Percentiles rank a stretch among this genome's conserved stretches.
Conservation (phyloP, 2,797 vertebrate genomes). For the Pipistrellus kuhlii region DNA sequence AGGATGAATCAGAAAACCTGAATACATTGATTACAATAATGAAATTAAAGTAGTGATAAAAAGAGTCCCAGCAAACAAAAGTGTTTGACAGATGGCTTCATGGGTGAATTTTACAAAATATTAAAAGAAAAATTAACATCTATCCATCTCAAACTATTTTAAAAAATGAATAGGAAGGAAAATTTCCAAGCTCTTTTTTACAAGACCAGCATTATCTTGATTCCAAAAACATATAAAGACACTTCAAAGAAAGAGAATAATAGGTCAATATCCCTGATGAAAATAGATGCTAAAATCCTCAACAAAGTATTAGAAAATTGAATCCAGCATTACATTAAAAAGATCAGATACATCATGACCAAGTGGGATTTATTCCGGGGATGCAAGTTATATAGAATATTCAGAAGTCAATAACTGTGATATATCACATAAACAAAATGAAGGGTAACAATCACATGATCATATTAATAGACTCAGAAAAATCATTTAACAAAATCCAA, state of each 20-base stretch:
- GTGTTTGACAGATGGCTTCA: not conserved
- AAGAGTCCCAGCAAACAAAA: not conserved
- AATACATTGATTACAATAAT: not conserved
- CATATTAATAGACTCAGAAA: not conserved
- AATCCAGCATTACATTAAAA: not conserved
- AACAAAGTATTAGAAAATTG: not conserved
- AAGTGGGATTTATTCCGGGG: not conserved
- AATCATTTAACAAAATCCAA: not conserved
- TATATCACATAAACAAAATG: not conserved
- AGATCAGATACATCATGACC: not conserved
- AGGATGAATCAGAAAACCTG: not conserved
- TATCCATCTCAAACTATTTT: not conserved
- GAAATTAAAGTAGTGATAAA: not conserved
- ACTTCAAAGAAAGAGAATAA: not conserved
- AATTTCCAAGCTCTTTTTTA: not conserved
- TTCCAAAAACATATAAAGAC: not conserved
- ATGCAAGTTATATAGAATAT: not conserved
- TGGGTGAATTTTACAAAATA: not conserved
- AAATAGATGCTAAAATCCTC: not conserved
- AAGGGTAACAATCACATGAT: not conserved
- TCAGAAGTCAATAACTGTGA: not conserved
- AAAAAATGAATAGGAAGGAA: not conserved
- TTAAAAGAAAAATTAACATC: not conserved
- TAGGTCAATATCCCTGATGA: not conserved
- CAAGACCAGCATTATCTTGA: not conserved